Evolutionary conservation across 2,113 vertebrate genomes (phyloP).

Genomic region (Cyanocitta stelleri): DNA sequence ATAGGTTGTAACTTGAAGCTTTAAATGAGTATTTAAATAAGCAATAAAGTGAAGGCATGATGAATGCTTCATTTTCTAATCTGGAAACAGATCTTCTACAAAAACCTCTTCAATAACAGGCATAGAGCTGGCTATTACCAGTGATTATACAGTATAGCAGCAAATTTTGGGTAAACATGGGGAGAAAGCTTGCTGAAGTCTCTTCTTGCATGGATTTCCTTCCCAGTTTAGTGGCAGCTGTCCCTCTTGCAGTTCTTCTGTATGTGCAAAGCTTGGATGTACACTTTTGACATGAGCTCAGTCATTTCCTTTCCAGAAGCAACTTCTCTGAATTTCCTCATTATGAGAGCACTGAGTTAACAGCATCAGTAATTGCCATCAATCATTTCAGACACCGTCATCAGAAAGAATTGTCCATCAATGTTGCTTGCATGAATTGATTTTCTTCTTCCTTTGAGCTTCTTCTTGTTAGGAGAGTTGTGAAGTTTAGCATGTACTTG

Average conservation of each 20-base stretch:
- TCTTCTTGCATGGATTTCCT: neutral
- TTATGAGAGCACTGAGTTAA: neutral
- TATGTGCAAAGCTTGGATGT: neutral
- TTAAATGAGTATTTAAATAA: neutral
- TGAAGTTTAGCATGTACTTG: neutral
- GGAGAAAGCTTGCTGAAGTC: neutral
- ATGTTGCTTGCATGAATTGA: neutral
- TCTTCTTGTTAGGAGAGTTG: neutral
- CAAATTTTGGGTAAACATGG: neutral
- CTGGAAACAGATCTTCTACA: neutral
- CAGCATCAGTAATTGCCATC: neutral
- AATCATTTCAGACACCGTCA: neutral
- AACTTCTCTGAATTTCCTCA: conserved; percentile 1
- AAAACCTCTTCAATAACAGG: neutral
- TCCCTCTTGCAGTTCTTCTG: neutral
- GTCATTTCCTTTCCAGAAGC: neutral
- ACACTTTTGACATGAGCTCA: neutral
- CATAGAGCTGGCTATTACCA: neutral
- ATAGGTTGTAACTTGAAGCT: neutral
- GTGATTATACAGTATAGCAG: neutral
- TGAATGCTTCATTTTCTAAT: neutral
- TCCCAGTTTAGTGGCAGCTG: neutral
- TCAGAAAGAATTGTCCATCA: neutral
- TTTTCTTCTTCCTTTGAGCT: conserved; percentile 11
- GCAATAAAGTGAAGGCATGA: neutral